Evolutionary conservation across 1,140 invertebrate genomes (phyloP).

Genomic region (Drosophila subobscura): DNA sequence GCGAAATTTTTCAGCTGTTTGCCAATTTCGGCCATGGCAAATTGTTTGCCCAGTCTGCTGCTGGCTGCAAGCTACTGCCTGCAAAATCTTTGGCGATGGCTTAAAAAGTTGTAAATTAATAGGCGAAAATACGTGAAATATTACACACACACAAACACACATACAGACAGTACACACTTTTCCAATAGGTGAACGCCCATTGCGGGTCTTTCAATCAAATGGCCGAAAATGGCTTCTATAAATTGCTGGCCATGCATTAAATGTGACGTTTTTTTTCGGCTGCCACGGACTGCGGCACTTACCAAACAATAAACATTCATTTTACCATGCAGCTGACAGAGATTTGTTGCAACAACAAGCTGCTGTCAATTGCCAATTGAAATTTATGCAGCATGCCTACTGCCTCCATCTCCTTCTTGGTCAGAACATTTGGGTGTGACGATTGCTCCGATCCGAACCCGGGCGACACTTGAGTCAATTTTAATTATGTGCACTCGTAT

Average conservation of each 20-base stretch:
- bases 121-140: conserved; percentile 74
- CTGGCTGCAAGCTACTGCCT: conserved; percentile 38
- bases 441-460: conserved; percentile 27
- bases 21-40: conserved; percentile 65
- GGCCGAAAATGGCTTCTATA: conserved; percentile 73
- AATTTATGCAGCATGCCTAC: conserved; percentile 66
- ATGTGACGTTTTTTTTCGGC: conserved; percentile 47
- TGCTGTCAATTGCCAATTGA: conserved; percentile 63
- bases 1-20: conserved; percentile 64
- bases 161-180: conserved; percentile 24
- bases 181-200: conserved; percentile 69
- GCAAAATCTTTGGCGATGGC: conserved; percentile 45
- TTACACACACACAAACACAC: conserved; percentile 28
- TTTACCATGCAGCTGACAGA: conserved; percentile 73
- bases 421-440: conserved; percentile 68
- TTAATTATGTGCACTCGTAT: conserved; percentile 73
- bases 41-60: conserved; percentile 57
- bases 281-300: conserved; percentile 61
- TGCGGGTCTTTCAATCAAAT: conserved; percentile 74
- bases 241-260: conserved; percentile 72
- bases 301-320: conserved; percentile 81
- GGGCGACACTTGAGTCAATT: conserved; percentile 74
- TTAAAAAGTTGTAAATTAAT: conserved; percentile 78
- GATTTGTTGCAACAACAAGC: conserved; percentile 71
- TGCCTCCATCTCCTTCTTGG: too few relatives aligned